These are phyloP conservation scores for Elysia chlorotica DNA, from an alignment of 1,140 invertebrate species.

Conservation along the genomic window DNA sequence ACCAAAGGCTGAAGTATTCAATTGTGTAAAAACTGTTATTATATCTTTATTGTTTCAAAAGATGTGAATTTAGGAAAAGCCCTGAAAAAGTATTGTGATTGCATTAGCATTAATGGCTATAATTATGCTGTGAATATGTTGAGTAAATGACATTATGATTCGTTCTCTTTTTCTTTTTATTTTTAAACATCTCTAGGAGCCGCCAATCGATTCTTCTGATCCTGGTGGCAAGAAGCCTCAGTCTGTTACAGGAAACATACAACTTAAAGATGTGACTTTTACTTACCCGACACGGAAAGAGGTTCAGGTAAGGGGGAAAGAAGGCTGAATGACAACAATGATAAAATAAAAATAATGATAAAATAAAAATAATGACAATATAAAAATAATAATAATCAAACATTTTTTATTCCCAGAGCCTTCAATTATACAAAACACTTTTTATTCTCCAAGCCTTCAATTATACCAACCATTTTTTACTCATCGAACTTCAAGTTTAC, in stretches of 20 bases:
- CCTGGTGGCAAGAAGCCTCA: conserved; percentile 68
- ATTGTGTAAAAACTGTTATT: too few species aligned
- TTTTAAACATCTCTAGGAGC: too few species aligned
- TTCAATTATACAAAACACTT: background rate
- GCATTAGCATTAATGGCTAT: too few species aligned
- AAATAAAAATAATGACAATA: background rate
- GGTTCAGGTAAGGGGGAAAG: conserved; percentile 58
- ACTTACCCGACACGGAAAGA: conserved; percentile 78
- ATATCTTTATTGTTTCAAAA: too few species aligned
- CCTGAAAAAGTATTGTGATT: too few species aligned
- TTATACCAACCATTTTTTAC: background rate
- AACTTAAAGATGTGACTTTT: conserved; percentile 73
- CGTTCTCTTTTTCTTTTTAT: too few species aligned
- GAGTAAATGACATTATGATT: too few species aligned
- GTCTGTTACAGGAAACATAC: conserved; percentile 69
- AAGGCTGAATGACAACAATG: background rate
- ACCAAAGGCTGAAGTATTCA: too few species aligned
- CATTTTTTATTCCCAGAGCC: background rate
- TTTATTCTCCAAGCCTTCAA: background rate
- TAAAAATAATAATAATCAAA: background rate
- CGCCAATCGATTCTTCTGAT: conserved; percentile 73
- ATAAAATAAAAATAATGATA: background rate
- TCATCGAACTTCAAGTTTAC: background rate
- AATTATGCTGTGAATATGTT: too few species aligned
- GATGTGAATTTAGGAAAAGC: too few species aligned